phyloP scores from a whole-genome alignment of 1,140 invertebrate species.

The Brachionus angularis region DNA sequence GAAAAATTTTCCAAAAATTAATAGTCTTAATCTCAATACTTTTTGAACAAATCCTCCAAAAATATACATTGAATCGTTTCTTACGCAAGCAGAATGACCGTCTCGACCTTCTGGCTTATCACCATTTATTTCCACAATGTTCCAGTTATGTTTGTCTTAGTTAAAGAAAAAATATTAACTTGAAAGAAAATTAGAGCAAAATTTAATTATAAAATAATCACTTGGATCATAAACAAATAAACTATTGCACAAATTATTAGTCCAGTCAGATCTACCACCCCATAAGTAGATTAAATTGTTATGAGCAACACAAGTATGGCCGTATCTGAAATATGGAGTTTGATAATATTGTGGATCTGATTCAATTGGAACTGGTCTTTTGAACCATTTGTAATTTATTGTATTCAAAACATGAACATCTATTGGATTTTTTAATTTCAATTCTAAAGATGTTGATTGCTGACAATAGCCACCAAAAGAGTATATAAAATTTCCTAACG shows the following conservation, averaged over 20 bases:
- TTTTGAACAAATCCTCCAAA: slow-evolving; percentile 69
- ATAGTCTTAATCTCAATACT: not conserved
- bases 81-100: slow-evolving; percentile 80
- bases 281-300: slow-evolving; percentile 74
- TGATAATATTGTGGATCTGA: slow-evolving; percentile 1
- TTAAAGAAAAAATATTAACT: too few species aligned
- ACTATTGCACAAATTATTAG: slow-evolving; percentile 67
- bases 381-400: slow-evolving; percentile 45
- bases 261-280: slow-evolving; percentile 79
- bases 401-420: slow-evolving; percentile 82
- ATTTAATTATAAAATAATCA: slow-evolving; percentile 48
- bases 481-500: slow-evolving; percentile 73
- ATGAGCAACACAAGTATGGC: slow-evolving; percentile 77
- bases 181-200: not conserved
- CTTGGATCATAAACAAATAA: slow-evolving; percentile 75
- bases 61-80: slow-evolving; percentile 76
- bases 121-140: slow-evolving; percentile 64
- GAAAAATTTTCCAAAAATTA: not conserved
- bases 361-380: slow-evolving; percentile 40
- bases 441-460: slow-evolving; percentile 67
- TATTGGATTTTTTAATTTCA: slow-evolving; percentile 67
- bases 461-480: slow-evolving; percentile 82
- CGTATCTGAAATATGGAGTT: slow-evolving; percentile 66
- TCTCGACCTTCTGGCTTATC: slow-evolving; percentile 72
- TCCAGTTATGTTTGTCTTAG: slow-evolving; percentile 67